Percentiles rank a stretch among this genome's conserved stretches.
These are phyloP conservation scores for Machimus rusticus DNA, from an alignment of 2,888 invertebrate species.

Conservation along the genomic window DNA sequence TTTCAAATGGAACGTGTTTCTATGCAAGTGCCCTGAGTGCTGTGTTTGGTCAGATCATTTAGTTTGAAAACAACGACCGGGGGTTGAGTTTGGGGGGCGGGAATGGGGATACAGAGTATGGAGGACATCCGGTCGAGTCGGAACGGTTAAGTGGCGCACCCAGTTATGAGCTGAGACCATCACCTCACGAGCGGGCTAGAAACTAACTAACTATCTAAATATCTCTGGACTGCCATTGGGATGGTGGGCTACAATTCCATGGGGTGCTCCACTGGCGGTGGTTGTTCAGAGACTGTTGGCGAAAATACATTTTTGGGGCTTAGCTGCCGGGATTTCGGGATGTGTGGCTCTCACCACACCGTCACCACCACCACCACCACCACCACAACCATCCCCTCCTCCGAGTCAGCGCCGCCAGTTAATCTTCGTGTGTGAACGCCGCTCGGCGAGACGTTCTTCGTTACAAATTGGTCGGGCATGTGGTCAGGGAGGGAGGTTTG, in stretches of 20 bases:
- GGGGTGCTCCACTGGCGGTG: not conserved
- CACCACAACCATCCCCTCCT: not conserved
- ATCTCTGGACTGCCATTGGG: not conserved
- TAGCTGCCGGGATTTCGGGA: not conserved
- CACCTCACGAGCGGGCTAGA: not conserved
- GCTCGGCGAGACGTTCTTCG: not conserved
- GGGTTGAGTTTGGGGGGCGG: not conserved
- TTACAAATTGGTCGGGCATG: constrained; percentile 41
- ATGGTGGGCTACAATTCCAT: not conserved
- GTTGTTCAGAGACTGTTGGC: not conserved
- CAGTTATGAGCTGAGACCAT: not conserved
- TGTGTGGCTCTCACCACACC: not conserved
- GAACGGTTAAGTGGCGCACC: not conserved
- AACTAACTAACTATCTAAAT: not conserved
- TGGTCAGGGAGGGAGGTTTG: constrained; percentile 34
- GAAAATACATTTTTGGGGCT: not conserved
- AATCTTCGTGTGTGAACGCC: not conserved
- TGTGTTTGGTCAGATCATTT: constrained; percentile 41
- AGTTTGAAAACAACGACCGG: not conserved
- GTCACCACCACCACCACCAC: not conserved
- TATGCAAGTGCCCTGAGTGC: not conserved
- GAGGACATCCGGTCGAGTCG: not conserved
- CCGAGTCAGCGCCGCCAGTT: not conserved
- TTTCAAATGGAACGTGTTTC: constrained; percentile 18
- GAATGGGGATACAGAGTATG: not conserved